Evolutionary conservation across 2,797 vertebrate genomes (phyloP).

Genomic region (Chiloscyllium punctatum): DNA sequence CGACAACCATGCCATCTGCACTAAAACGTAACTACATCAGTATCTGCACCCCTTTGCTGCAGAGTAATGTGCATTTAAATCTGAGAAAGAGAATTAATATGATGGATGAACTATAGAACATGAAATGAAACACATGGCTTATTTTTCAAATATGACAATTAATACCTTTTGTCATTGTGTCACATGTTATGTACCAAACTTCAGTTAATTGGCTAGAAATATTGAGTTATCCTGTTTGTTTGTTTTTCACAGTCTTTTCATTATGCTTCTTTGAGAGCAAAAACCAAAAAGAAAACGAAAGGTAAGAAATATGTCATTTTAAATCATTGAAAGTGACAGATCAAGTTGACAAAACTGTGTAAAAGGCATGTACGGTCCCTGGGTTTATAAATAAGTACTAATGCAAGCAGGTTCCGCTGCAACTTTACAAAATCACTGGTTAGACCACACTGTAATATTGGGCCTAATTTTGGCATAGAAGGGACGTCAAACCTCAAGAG

Average conservation of each 20-base stretch:
- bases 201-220: background rate
- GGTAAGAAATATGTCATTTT: constrained; percentile 53
- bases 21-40: background rate
- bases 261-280: constrained; percentile 80
- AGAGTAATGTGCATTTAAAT: background rate
- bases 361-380: background rate
- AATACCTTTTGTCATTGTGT: background rate
- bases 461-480: background rate
- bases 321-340: background rate
- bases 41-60: background rate
- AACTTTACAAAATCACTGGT: background rate
- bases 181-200: background rate
- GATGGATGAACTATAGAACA: background rate
- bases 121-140: background rate
- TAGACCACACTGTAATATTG: background rate
- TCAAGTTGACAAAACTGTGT: background rate
- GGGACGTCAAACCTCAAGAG: background rate
- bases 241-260: constrained; percentile 68
- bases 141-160: background rate
- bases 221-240: constrained; percentile 2
- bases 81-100: background rate
- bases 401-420: background rate
- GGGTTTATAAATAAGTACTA: background rate
- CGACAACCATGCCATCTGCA: background rate
- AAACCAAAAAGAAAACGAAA: constrained; percentile 86